Percentiles rank a stretch among this genome's conserved stretches.
Conservation (phyloP, 30 jellyfish, hydroid and myxozoan species). For the Sanderia malayensis region DNA sequence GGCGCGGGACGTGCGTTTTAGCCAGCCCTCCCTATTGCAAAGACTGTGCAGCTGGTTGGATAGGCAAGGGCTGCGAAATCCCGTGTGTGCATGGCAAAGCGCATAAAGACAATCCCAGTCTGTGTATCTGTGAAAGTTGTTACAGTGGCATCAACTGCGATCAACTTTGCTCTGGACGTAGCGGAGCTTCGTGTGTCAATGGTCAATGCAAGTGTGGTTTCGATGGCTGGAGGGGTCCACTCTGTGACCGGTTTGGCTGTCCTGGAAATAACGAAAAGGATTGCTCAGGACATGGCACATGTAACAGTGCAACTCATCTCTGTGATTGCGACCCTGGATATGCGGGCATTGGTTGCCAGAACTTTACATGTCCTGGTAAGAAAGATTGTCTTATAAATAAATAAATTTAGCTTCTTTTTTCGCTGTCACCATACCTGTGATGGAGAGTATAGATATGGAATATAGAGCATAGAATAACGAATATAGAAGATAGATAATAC, state of each 20-base stretch:
- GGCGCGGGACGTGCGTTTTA: constrained; percentile 56
- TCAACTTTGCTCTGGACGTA: constrained; percentile 39
- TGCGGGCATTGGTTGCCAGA: constrained; percentile 61
- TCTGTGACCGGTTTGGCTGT: constrained; percentile 55
- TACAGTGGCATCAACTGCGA: constrained; percentile 58
- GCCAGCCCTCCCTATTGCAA: constrained; percentile 63
- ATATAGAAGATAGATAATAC: too few species aligned
- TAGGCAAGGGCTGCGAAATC: constrained; percentile 66
- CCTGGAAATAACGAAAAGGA: constrained; percentile 56
- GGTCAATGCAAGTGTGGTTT: constrained; percentile 55
- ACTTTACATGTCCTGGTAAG: constrained; percentile 65
- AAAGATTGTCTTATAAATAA: too few species aligned
- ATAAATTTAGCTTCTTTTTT: too few species aligned
- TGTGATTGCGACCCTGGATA: constrained; percentile 69
- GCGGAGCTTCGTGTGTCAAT: constrained; percentile 52
- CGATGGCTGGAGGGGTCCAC: constrained; percentile 71
- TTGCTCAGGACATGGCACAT: constrained; percentile 68
- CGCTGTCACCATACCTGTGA: too few species aligned
- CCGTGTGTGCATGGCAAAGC: constrained; percentile 55
- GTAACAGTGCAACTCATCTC: constrained; percentile 51
- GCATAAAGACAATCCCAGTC: constrained; percentile 33
- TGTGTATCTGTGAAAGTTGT: constrained; percentile 52
- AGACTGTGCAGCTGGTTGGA: constrained; percentile 59
- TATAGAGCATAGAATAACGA: too few species aligned
- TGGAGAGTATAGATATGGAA: too few species aligned